Evolutionary conservation across 2,888 invertebrate species (phyloP).

Genomic region (Scelioninae gen. 1): DNA sequence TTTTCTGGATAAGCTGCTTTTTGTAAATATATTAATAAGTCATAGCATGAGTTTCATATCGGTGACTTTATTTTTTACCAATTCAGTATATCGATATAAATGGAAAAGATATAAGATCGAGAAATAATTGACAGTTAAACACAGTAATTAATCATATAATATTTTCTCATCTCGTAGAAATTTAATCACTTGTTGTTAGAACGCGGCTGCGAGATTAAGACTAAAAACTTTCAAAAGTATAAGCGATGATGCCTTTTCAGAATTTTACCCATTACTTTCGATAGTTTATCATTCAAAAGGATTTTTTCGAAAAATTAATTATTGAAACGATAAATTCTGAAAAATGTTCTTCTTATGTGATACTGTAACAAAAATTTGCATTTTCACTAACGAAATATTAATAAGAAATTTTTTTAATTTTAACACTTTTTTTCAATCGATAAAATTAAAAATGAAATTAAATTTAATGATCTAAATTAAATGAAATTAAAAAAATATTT

Average conservation of each 20-base stretch:
- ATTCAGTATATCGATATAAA: slow-evolving; percentile 5
- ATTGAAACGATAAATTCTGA: too few relatives aligned
- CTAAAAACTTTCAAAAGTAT: slow-evolving; percentile 13
- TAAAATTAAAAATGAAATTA: too few relatives aligned
- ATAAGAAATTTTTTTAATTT: too few relatives aligned
- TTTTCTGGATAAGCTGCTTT: slow-evolving; percentile 45
- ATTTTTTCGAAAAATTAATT: too few relatives aligned
- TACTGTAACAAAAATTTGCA: too few relatives aligned
- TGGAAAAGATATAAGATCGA: slow-evolving; percentile 4
- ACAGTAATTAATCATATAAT: slow-evolving; percentile 24
- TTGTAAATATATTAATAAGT: slow-evolving; percentile 1
- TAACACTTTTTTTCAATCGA: too few relatives aligned
- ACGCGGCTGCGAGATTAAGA: background rate
- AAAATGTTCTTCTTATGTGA: too few relatives aligned
- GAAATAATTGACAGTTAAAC: slow-evolving; percentile 30
- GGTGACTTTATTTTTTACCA: background rate
- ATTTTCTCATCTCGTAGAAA: slow-evolving; percentile 32
- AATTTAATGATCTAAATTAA: too few relatives aligned
- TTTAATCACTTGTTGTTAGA: slow-evolving; percentile 6
- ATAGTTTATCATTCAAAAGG: background rate
- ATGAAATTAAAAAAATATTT: too few relatives aligned
- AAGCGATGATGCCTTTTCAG: slow-evolving; percentile 18
- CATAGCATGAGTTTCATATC: background rate
- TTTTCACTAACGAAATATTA: too few relatives aligned
- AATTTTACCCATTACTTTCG: slow-evolving; percentile 2